These are phyloP conservation scores for Archaeoteleia sp. DNA, from an alignment of 2,888 invertebrate species.

Conservation along the genomic window DNA sequence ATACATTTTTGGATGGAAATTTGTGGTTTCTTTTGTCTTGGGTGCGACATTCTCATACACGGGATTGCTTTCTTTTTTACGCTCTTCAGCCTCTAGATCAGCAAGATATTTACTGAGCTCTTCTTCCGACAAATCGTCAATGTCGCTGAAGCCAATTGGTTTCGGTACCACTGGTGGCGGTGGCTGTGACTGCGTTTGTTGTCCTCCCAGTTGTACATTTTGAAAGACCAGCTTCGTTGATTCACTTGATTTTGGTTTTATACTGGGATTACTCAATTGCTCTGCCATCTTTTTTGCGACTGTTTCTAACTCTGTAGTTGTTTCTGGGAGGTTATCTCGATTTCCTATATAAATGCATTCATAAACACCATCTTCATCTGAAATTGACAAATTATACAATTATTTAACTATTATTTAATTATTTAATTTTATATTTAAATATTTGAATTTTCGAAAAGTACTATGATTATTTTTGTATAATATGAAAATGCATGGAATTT, in stretches of 20 bases:
- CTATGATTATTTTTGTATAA: neutral
- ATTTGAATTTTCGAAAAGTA: neutral
- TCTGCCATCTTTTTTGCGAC: slow-evolving; percentile 59
- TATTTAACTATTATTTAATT: no score
- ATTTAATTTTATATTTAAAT: neutral
- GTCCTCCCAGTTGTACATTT: slow-evolving; percentile 50
- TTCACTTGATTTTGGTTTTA: slow-evolving; percentile 33
- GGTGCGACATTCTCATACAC: slow-evolving; percentile 50
- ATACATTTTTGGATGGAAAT: slow-evolving; percentile 30
- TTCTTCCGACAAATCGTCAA: slow-evolving; percentile 72
- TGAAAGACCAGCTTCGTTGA: slow-evolving; percentile 56
- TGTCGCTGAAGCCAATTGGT: slow-evolving; percentile 64
- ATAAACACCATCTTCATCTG: slow-evolving; percentile 51
- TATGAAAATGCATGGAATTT: neutral
- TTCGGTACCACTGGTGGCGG: slow-evolving; percentile 54
- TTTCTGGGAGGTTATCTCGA: slow-evolving; percentile 55
- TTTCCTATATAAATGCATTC: slow-evolving; percentile 61
- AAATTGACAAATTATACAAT: neutral
- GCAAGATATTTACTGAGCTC: slow-evolving; percentile 73
- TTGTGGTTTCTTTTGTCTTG: slow-evolving; percentile 16
- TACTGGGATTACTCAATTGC: slow-evolving; percentile 39
- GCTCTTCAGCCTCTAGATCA: slow-evolving; percentile 73
- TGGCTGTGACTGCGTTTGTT: slow-evolving; percentile 26
- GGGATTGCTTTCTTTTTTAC: slow-evolving; percentile 54
- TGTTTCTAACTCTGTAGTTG: slow-evolving; percentile 57